Base-by-base conservation (phyloP, 2,888 invertebrate species). In the Drosophila quinaria region DNA sequence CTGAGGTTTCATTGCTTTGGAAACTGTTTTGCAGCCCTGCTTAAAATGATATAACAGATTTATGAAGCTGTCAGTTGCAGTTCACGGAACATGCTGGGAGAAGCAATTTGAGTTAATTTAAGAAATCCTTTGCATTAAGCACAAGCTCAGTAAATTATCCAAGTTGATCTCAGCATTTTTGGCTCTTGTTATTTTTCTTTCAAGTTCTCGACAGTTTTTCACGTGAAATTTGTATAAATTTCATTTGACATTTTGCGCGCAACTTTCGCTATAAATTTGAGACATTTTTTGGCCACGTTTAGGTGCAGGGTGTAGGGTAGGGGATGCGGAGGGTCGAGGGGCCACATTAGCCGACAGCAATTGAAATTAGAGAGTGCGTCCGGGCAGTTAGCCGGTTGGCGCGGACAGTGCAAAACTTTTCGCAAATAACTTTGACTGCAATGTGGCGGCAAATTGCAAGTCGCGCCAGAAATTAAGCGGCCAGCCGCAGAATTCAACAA, bases 361-460 rank as follows among this genome's bases (percentile, higher is more conserved):
- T 84, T 81, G 88, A 84, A 87, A 89, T 89, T 87, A 81, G 90
- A 85, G 86, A 82, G 62, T 58, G 70, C 59, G 59, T 62, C 51
- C 58, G 55, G 64, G 50, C 79, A 78, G 74, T 58, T 42, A 25
- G 56, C 65, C 46, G 47, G 52, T 67, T 64, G 79, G 59, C 69
- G 61, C 46, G 62, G 35, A 8, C 49, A 25, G 3, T 46, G 60
- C 41, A 78, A 75, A 76, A 49, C 33, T 64, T 64, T 62, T 80
- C 54, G 61, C 85, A 78, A 64, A 77, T 67, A 89, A 87, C 85
- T 83, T 83, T 77, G 67, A 64, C 78, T 81, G 86, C 89, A 84
- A 84, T 88, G 90, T 84, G 90, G 84, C 84, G 88, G 88, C 80
- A 89, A 84, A 84, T 89, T 84, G 84, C 86, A 70, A 69, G 78